phyloP scores from a whole-genome alignment of 2,888 invertebrate genomes.

The Sphaeridia pumilis region DNA sequence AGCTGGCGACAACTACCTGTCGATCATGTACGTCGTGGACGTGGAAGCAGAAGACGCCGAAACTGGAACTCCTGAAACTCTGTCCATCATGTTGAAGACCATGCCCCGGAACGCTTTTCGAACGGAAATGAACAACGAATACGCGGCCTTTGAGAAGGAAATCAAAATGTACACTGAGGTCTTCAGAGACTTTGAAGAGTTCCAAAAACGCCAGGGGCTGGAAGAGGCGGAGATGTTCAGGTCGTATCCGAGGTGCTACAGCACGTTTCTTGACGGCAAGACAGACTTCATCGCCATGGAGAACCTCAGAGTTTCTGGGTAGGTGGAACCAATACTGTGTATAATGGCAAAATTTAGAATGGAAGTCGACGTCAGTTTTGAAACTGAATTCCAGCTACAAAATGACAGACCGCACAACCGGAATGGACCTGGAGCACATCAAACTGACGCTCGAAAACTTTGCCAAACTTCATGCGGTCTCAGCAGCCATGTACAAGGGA shows the following conservation, averaged over 20 bases:
- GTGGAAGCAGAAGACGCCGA: constrained; percentile 19
- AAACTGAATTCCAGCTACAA: constrained; percentile 16
- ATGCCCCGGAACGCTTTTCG: constrained; percentile 22
- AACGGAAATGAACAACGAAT: constrained; percentile 25
- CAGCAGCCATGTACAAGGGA: constrained; percentile 29
- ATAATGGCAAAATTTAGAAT: too few relatives aligned
- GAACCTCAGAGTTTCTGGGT: constrained; percentile 22
- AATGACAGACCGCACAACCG: constrained; percentile 26
- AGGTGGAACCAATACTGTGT: too few relatives aligned
- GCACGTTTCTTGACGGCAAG: constrained; percentile 16
- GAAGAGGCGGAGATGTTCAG: constrained; percentile 12
- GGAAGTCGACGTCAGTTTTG: too few relatives aligned
- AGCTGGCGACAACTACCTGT: constrained; percentile 34
- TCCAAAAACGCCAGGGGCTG: constrained; percentile 20
- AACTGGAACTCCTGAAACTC: constrained; percentile 1
- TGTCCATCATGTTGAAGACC: constrained; percentile 28
- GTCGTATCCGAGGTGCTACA: constrained; percentile 24
- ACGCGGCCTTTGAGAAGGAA: constrained; percentile 26
- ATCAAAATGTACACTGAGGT: constrained; percentile 18
- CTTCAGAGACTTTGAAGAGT: constrained; percentile 12
- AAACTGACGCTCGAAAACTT: constrained; percentile 19
- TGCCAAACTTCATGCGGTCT: constrained; percentile 30
- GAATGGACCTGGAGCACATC: constrained; percentile 27
- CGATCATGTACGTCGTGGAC: constrained; percentile 29
- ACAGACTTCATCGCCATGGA: constrained; percentile 27